phyloP scores from a whole-genome alignment of 2,888 invertebrate genomes.

The Rugalucina vietnamica region DNA sequence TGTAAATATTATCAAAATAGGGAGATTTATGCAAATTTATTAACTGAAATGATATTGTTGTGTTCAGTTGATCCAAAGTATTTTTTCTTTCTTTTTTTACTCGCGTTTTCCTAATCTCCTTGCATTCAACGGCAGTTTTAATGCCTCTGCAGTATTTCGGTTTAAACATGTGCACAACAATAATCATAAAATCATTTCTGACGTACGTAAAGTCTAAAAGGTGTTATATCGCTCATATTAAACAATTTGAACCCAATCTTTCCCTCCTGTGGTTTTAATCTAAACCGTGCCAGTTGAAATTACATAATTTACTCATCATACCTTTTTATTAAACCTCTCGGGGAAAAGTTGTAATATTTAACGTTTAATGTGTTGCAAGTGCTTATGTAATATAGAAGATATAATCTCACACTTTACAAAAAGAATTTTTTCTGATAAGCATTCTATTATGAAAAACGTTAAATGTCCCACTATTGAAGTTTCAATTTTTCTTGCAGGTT shows the following conservation, averaged over 20 bases:
- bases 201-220: too few relatives aligned
- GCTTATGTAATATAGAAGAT: not conserved
- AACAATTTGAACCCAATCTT: constrained; percentile 3
- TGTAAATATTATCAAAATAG: too few relatives aligned
- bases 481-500: too few relatives aligned
- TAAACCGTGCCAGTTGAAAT: not conserved
- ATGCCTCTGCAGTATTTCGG: too few relatives aligned
- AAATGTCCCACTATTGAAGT: not conserved
- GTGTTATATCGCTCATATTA: constrained; percentile 5
- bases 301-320: not conserved
- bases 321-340: not conserved
- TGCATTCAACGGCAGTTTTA: too few relatives aligned
- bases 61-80: too few relatives aligned
- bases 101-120: too few relatives aligned
- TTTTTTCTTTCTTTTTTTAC: too few relatives aligned
- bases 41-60: too few relatives aligned
- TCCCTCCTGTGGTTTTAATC: not conserved
- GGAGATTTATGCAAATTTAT: too few relatives aligned
- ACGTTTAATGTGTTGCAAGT: not conserved
- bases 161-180: not conserved
- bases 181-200: not conserved
- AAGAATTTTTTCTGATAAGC: not conserved
- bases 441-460: not conserved
- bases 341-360: not conserved
- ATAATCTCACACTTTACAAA: not conserved